Evolutionary conservation across 2,797 vertebrate genomes (phyloP).

Genomic region (Squalus acanthias): DNA sequence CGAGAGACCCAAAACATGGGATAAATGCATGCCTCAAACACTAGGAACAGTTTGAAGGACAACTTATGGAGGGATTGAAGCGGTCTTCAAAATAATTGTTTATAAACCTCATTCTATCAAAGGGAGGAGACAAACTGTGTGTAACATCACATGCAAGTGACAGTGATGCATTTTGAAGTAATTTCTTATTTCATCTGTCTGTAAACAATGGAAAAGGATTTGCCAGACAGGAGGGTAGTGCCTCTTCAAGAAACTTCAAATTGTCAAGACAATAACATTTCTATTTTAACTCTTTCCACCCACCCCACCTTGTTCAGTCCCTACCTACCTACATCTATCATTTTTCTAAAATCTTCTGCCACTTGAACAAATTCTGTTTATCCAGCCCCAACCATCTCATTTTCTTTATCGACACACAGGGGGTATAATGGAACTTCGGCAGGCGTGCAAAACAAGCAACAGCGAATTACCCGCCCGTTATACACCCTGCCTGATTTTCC

Average conservation of each 20-base stretch:
- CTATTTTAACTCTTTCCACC: neutral
- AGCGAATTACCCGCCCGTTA: neutral
- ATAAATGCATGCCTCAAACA: neutral
- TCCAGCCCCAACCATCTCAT: neutral
- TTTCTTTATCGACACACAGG: neutral
- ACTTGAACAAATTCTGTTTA: neutral
- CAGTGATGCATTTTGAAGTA: neutral
- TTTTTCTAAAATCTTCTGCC: neutral
- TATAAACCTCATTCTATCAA: neutral
- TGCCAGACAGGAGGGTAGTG: neutral
- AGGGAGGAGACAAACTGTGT: too few relatives aligned
- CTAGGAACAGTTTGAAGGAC: neutral
- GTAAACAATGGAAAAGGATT: constrained; percentile 7
- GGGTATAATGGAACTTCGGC: neutral
- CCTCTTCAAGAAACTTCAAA: neutral
- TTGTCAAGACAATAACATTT: neutral
- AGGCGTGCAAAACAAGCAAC: neutral
- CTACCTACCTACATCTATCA: neutral
- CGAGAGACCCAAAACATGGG: neutral
- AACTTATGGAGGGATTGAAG: neutral
- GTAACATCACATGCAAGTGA: neutral
- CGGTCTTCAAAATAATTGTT: neutral
- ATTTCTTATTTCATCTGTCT: neutral
- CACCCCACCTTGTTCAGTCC: neutral
- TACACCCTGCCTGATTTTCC: neutral